Percentiles rank a stretch among this genome's conserved stretches.
phyloP scores from a whole-genome alignment of 2,797 vertebrate species.

The Emys orbicularis region DNA sequence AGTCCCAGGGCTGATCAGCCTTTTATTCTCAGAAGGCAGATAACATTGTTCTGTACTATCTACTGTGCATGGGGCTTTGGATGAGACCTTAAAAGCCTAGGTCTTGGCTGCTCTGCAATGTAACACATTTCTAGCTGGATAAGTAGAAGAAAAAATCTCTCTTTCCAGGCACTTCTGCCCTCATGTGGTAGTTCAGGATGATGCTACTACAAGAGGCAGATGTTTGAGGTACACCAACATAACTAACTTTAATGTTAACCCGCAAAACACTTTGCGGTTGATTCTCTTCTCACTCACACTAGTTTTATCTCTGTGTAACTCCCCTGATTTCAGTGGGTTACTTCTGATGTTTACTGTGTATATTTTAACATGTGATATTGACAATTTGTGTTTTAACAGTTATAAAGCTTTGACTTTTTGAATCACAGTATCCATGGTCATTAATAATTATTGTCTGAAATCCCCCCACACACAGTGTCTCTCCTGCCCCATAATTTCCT shows the following conservation, averaged over 20 bases:
- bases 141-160: neutral
- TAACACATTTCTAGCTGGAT: neutral
- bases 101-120: neutral
- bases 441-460: too few species aligned
- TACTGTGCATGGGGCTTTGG: neutral
- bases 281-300: neutral
- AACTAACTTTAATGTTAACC: neutral
- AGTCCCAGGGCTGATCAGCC: accelerated
- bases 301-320: neutral
- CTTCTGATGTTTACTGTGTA: too few species aligned
- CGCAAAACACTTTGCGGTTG: neutral
- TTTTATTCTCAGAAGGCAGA: neutral
- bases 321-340: neutral
- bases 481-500: neutral
- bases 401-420: neutral
- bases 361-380: too few species aligned
- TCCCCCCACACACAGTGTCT: neutral
- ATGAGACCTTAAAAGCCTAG: neutral
- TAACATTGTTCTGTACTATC: neutral
- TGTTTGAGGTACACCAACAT: neutral
- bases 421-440: too few species aligned
- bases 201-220: neutral
- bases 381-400: neutral
- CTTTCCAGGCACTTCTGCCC: neutral
- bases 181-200: neutral